Conservation (phyloP, 2,888 invertebrate genomes). For the Aelia acuminata region DNA sequence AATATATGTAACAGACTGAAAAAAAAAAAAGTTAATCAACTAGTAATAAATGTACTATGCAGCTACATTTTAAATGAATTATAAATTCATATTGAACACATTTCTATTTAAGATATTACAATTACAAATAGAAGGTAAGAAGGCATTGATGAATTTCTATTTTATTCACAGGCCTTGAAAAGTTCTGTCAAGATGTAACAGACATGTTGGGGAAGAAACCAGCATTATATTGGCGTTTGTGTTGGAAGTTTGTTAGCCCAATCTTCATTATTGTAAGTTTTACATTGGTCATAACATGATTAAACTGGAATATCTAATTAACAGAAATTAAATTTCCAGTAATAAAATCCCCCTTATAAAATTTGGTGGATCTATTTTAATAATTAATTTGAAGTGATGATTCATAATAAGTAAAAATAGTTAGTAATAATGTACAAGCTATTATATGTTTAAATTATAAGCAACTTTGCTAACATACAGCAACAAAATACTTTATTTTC, state of each 20-base stretch:
- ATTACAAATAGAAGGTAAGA: no score
- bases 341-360: neutral
- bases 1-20: no score
- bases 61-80: no score
- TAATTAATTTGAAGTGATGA: neutral
- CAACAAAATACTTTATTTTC: neutral
- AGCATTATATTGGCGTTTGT: constrained; percentile 84
- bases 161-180: constrained; percentile 76
- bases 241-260: constrained; percentile 90
- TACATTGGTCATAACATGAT: neutral
- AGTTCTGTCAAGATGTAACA: constrained; percentile 83
- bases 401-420: no score
- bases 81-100: no score
- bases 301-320: neutral
- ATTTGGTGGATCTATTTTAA: neutral
- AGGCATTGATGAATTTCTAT: neutral
- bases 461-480: neutral
- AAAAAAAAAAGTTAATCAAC: no score
- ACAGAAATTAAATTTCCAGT: neutral
- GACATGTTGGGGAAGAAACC: constrained; percentile 85
- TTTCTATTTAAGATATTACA: no score
- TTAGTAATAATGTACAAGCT: no score
- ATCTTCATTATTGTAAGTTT: constrained; percentile 81
- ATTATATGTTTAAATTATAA: neutral
- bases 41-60: no score